phyloP scores from a whole-genome alignment of 2,113 vertebrate species.

The Phocoena sinus region DNA sequence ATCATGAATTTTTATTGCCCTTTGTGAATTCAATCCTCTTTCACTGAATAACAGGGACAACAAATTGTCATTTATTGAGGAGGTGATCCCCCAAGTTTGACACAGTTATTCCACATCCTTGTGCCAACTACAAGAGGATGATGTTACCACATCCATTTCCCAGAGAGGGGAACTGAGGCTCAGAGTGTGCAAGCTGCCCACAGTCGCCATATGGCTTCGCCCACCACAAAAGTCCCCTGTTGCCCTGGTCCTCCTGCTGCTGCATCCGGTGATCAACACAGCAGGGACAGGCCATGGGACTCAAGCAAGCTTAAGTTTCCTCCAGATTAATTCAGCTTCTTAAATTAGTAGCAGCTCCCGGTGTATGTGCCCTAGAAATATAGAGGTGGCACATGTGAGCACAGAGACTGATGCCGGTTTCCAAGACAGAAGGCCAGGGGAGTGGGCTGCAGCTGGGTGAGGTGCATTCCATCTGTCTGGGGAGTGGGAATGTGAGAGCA shows the following conservation, averaged over 20 bases:
- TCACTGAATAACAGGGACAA: not conserved
- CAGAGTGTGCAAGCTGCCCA: not conserved
- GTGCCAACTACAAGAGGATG: rapidly evolving
- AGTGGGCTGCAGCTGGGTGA: rapidly evolving
- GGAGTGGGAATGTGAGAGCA: not conserved
- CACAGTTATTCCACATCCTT: not conserved
- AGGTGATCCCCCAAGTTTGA: not conserved
- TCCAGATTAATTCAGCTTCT: not conserved
- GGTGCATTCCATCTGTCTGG: not conserved
- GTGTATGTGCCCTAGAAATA: not conserved
- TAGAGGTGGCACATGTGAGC: not conserved
- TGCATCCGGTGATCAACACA: not conserved
- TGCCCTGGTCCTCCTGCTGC: rapidly evolving
- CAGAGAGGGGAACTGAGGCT: not conserved
- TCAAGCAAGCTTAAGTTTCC: not conserved
- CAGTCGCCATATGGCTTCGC: too few species aligned
- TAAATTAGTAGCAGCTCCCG: not conserved
- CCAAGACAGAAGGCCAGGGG: too few species aligned
- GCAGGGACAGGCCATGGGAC: not conserved
- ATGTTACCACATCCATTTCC: not conserved
- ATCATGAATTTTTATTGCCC: not conserved
- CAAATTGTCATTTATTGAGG: not conserved
- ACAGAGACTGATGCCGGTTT: not conserved
- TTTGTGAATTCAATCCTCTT: not conserved
- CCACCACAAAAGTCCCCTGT: not conserved